Evolutionary conservation across 1,140 invertebrate species (phyloP).

Genomic region (Drosophila truncata): DNA sequence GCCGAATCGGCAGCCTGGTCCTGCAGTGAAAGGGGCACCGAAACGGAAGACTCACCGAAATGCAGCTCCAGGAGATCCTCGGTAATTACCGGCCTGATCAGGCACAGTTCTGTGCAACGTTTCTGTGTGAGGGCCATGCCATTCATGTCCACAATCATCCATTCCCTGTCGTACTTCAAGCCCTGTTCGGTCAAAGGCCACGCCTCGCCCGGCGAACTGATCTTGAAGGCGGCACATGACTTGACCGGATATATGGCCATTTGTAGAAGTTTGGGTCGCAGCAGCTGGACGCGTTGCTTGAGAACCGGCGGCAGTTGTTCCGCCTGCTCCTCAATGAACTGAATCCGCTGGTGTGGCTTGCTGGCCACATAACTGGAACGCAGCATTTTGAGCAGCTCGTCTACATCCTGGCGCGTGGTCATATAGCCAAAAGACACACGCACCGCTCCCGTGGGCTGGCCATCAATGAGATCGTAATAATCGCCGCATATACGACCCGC

Average conservation of each 20-base stretch:
- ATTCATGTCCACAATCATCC: slow-evolving; percentile 94
- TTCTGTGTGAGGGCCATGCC: slow-evolving; percentile 96
- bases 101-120: slow-evolving; percentile 91
- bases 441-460: slow-evolving; percentile 95
- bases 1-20: slow-evolving; percentile 68
- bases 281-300: slow-evolving; percentile 47
- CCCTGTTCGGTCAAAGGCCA: slow-evolving; percentile 92
- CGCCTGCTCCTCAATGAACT: slow-evolving; percentile 51
- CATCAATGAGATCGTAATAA: slow-evolving; percentile 94
- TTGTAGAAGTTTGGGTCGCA: slow-evolving; percentile 85
- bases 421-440: slow-evolving; percentile 97
- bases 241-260: slow-evolving; percentile 97
- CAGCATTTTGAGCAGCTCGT: slow-evolving; percentile 91
- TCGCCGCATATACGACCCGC: slow-evolving; percentile 97
- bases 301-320: slow-evolving; percentile 55
- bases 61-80: slow-evolving; percentile 88
- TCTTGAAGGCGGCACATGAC: slow-evolving; percentile 93
- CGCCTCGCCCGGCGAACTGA: slow-evolving; percentile 77
- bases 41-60: slow-evolving; percentile 79
- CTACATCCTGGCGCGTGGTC: slow-evolving; percentile 91
- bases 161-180: slow-evolving; percentile 94
- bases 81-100: slow-evolving; percentile 90
- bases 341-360: slow-evolving; percentile 45
- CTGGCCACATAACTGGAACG: slow-evolving; percentile 86
- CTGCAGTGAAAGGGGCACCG: slow-evolving; percentile 50